Evolutionary conservation across 2,797 vertebrate genomes (phyloP), one percentile per base, ranked within the genome.

Genomic region (Lepus townsendii): DNA sequence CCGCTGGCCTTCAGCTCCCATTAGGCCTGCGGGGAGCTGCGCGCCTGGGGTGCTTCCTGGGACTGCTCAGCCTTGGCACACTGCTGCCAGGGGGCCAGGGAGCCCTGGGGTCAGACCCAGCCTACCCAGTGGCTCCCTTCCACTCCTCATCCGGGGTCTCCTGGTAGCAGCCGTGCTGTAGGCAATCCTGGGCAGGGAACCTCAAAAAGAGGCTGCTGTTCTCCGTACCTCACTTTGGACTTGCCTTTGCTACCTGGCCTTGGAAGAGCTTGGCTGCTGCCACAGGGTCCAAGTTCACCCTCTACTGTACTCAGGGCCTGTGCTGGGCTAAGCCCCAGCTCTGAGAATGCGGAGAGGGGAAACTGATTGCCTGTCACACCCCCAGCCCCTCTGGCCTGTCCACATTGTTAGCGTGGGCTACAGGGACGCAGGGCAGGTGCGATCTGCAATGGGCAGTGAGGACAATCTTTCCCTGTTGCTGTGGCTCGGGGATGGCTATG

Each of bases 191-290:
- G 75, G 62, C 30, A 85, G 27, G 50, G 20, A 19, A 17, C 32
- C 3, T 27, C 10, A 8, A 73, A 82, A 38, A 78, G 22, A 69
- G 4, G 17, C 35, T n/a, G 68, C 73, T 38, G 1, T 14, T 42
- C 16, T 0, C 16, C 7, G 27, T 5, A 5, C 52, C 12, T 0
- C 1, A 0, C 24, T 52, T 32, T 24, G 4, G 35, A 38, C 62
- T 42, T 62, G 7, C 4, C 63, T 27, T 78, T 82, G 47, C 19
- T 63, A 3, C 54, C 32, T 52, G 50, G 50, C 20, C 87, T 78
- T n/a, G 27, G 42, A 7, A 75, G 83, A 63, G 47, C 42, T 72
- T 10, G 22, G 17, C 17, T 27, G 3, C 27, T 72, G 9, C 2
- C 5, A 12, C n/a, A 62, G 65, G 79, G 76, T 57, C 90, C 68